Evolutionary conservation across 2,113 vertebrate species (phyloP).

Genomic region (Taurulus bubalis): DNA sequence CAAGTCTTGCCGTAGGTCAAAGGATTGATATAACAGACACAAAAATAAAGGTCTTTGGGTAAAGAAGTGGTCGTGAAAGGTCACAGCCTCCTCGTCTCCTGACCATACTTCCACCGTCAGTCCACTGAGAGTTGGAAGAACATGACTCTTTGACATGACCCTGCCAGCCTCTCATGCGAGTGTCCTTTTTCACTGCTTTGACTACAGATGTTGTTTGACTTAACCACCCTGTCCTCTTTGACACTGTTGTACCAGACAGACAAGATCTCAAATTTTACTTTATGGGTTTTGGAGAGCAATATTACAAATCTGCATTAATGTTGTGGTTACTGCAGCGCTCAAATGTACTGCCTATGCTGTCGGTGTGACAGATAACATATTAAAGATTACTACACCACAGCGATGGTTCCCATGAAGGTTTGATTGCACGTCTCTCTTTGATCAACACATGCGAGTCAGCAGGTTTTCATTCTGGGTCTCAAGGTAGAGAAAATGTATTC

Average conservation of each 20-base stretch:
- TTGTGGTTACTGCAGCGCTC: background rate
- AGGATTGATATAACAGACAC: background rate
- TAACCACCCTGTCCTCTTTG: constrained; percentile 36
- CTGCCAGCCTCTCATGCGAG: constrained; percentile 15
- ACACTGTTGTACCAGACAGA: constrained; percentile 6
- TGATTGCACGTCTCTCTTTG: background rate
- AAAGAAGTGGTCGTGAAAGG: background rate
- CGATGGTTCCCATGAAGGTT: background rate
- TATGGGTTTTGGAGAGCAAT: background rate
- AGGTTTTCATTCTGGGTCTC: background rate
- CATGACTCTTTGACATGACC: constrained; percentile 53
- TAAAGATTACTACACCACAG: background rate
- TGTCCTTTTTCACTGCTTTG: constrained; percentile 24
- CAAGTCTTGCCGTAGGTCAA: background rate
- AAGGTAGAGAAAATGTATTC: background rate
- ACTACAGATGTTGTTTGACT: constrained; percentile 60
- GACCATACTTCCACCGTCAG: constrained; percentile 30
- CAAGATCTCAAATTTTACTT: background rate
- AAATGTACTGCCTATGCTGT: constrained; percentile 2
- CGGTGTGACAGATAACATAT: background rate
- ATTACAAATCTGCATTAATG: background rate
- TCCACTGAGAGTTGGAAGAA: constrained; percentile 44
- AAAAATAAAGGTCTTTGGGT: background rate
- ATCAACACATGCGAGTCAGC: background rate
- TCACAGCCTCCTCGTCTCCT: constrained; percentile 11